Evolutionary conservation across 2,797 vertebrate genomes (phyloP), one percentile per base, ranked within the genome.

Genomic region (Scomberomorus guttatus): DNA sequence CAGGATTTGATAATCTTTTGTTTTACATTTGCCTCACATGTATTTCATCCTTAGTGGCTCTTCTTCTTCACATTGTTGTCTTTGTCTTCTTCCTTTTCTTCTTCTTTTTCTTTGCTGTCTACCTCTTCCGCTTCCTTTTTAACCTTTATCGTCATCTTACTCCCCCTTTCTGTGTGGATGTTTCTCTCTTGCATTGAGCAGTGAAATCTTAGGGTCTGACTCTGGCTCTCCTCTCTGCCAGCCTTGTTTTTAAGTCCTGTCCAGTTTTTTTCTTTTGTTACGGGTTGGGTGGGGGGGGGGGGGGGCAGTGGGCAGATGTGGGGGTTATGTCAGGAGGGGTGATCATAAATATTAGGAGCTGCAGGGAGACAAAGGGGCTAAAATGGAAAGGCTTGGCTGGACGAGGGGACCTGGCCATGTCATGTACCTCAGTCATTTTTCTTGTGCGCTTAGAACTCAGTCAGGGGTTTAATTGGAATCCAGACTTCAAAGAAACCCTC

Each of bases 381-480:
- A 96, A 97, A 95, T 93, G 96, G 93, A 95, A 95, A 95, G 95
- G 95, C 95, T 96, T 88, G 95, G 93, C 93, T 95, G 96, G 96
- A 96, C 95, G 95, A 94, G 94, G 95, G 95, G 96, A 96, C 97
- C 96, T 95, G 96, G 95, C 94, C 96, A 95, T 96, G 96, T 96
- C 96, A 96, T 96, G 96, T 97, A 96, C 96, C 96, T 96, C 95
- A 96, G 96, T 98, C 97, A 97, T 97, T 97, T 96, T 95, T 97
- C 95, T 97, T 97, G 90, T 94, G 94, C 90, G 93, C 97, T 99
- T 96, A 98, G 98, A 99, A 99, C 98, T 98, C 98, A 98, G 98
- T 98, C 96, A 97, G 97, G 97, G 98, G 98, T 98, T 99, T 99
- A 99, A 99, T 99, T 99, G 97, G 96, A 99, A 99, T 98, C 96